phyloP scores from a whole-genome alignment of 2,113 vertebrate species.

The Otolemur garnettii region DNA sequence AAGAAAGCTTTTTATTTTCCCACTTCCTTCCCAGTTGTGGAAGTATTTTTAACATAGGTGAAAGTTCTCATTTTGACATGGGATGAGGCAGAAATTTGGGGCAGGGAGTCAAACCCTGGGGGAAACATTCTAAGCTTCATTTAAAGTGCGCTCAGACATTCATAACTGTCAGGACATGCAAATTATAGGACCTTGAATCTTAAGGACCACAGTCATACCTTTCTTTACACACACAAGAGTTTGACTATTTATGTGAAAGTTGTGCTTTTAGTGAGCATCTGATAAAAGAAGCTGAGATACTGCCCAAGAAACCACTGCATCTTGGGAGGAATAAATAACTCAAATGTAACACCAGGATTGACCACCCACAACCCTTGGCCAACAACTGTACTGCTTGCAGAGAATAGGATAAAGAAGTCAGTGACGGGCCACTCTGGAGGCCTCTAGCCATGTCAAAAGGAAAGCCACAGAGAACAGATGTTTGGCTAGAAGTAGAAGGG shows the following conservation, averaged over 20 bases:
- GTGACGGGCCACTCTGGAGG: background rate
- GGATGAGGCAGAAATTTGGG: background rate
- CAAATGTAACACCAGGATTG: background rate
- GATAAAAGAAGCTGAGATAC: slow-evolving; percentile 10
- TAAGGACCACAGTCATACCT: background rate
- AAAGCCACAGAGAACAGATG: background rate
- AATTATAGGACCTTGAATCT: slow-evolving; percentile 10
- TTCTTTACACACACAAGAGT: slow-evolving; percentile 19
- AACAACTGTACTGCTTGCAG: background rate
- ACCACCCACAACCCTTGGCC: background rate
- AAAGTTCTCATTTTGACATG: background rate
- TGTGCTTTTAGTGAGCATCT: slow-evolving; percentile 21
- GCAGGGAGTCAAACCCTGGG: background rate
- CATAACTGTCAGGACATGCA: background rate
- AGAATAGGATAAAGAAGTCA: slow-evolving; percentile 13
- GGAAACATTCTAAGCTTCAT: slow-evolving; percentile 10
- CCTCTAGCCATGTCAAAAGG: background rate
- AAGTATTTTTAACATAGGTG: background rate
- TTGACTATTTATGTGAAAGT: background rate
- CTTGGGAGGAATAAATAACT: background rate
- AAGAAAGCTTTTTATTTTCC: background rate
- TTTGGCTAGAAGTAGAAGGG: background rate
- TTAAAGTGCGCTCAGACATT: slow-evolving; percentile 15
- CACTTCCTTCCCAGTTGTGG: background rate
- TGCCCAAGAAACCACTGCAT: background rate